Conservation (phyloP, 2,888 invertebrate genomes). For the Allolobophora icterica region DNA sequence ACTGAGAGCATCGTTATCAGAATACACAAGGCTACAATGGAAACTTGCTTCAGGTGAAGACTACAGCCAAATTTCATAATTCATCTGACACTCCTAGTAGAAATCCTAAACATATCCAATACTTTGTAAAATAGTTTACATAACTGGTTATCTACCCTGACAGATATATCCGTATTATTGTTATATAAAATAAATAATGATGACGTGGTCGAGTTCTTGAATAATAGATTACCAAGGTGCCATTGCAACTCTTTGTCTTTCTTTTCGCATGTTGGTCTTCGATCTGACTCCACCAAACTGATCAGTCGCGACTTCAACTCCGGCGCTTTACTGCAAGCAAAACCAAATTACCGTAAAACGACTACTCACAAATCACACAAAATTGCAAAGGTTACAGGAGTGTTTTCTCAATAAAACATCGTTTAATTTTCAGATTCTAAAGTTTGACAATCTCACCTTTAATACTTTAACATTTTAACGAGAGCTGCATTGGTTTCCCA, state of each 20-base stretch:
- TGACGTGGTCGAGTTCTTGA: not conserved
- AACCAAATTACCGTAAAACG: not conserved
- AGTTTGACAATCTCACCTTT: not conserved
- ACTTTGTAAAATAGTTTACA: no score
- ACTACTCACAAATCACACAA: not conserved
- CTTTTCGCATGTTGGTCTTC: not conserved
- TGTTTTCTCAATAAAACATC: not conserved
- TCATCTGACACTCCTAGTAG: no score
- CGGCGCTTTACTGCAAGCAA: constrained; percentile 35
- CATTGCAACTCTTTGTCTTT: constrained; percentile 25
- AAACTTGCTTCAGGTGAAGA: no score
- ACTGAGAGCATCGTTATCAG: no score
- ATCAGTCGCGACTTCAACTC: constrained; percentile 28
- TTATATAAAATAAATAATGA: not conserved
- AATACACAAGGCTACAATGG: no score
- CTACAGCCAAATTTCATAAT: no score
- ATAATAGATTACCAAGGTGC: not conserved
- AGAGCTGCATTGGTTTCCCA: no score
- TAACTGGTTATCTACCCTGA: no score
- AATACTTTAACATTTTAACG: no score
- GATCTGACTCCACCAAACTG: not conserved
- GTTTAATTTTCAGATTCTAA: not conserved
- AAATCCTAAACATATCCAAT: no score
- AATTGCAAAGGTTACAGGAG: not conserved
- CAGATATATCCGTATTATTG: not conserved